A percentile compares a stretch with the other conserved stretches of the same genome.
Evolutionary conservation across 2,888 invertebrate genomes (phyloP).

Genomic region (Melanostoma mellinum): DNA sequence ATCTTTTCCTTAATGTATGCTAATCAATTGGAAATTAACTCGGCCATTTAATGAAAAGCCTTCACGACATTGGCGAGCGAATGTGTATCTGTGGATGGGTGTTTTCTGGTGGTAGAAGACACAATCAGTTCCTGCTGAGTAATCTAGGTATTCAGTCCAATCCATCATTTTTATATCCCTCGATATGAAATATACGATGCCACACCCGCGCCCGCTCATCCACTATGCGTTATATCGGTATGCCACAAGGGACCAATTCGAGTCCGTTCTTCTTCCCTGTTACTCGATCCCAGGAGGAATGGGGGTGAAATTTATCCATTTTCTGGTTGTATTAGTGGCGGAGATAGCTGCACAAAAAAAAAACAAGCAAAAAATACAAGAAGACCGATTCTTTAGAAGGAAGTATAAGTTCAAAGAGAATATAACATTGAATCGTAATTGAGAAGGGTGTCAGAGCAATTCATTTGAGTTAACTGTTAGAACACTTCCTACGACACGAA

Average conservation of each 20-base stretch:
- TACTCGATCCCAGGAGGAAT: conserved; percentile 4
- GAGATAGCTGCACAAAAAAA: conserved; percentile 61
- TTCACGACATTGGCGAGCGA: conserved; percentile 54
- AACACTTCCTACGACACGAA: conserved; percentile 67
- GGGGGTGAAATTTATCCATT: conserved; percentile 69
- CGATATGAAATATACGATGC: conserved; percentile 72
- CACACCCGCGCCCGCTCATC: conserved; percentile 70
- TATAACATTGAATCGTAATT: conserved; percentile 62
- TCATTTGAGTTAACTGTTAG: conserved; percentile 76
- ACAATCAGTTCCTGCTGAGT: conserved; percentile 59
- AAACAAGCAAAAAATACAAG: conserved; percentile 3
- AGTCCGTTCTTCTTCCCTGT: conserved; percentile 66
- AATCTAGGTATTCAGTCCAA: conserved; percentile 74
- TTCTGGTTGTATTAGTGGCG: conserved; percentile 71
- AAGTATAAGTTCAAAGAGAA: conserved; percentile 66
- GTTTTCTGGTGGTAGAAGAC: conserved; percentile 77
- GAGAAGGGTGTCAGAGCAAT: conserved; percentile 76
- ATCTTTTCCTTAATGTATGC: conserved; percentile 51
- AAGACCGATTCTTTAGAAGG: conserved; percentile 22
- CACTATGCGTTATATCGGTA: conserved; percentile 82
- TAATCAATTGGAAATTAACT: conserved; percentile 70
- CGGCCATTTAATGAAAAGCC: conserved; percentile 65
- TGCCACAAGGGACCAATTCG: conserved; percentile 82
- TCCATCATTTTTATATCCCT: conserved; percentile 76
- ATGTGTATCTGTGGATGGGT: background rate